Percentiles rank a stretch among this genome's conserved stretches.
Evolutionary conservation across 2,888 invertebrate species (phyloP).

Genomic region (Parelbella ahira): DNA sequence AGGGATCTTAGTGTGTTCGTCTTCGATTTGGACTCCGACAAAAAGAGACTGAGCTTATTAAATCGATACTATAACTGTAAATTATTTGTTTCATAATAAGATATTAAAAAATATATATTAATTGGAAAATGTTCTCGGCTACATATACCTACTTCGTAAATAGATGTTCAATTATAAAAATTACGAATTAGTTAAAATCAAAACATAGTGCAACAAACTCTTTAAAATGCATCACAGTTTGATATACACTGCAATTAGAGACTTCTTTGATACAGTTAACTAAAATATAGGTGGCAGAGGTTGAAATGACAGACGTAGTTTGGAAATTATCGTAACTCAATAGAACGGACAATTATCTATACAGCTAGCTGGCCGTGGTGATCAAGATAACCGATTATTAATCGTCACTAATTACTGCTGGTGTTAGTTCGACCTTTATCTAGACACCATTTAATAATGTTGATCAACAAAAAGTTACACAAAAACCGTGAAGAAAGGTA

Average conservation of each 20-base stretch:
- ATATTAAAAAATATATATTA: too few species aligned
- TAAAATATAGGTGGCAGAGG: slow-evolving; percentile 35
- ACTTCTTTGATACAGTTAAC: slow-evolving; percentile 14
- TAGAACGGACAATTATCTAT: slow-evolving; percentile 58
- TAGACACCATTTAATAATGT: slow-evolving; percentile 71
- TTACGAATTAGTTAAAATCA: too few species aligned
- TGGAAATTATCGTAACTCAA: slow-evolving; percentile 32
- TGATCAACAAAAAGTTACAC: slow-evolving; percentile 57
- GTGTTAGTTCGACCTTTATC: slow-evolving; percentile 78
- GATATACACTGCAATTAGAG: too few species aligned
- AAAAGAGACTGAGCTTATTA: too few species aligned
- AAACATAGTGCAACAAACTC: too few species aligned
- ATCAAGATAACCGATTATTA: slow-evolving; percentile 80
- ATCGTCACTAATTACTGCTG: slow-evolving; percentile 79
- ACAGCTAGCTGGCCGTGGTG: slow-evolving; percentile 56
- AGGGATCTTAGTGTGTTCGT: slow-evolving; percentile 6
- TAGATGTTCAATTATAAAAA: too few species aligned
- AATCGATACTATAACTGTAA: too few species aligned
- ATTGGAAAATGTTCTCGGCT: too few species aligned
- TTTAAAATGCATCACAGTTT: too few species aligned
- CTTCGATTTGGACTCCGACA: too few species aligned
- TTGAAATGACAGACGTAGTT: slow-evolving; percentile 36
- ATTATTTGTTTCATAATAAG: too few species aligned
- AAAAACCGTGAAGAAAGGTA: slow-evolving; percentile 76
- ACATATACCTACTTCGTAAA: too few species aligned